phyloP scores from a whole-genome alignment of 1,140 invertebrate genomes.

The Plectrocnemia conspersa region DNA sequence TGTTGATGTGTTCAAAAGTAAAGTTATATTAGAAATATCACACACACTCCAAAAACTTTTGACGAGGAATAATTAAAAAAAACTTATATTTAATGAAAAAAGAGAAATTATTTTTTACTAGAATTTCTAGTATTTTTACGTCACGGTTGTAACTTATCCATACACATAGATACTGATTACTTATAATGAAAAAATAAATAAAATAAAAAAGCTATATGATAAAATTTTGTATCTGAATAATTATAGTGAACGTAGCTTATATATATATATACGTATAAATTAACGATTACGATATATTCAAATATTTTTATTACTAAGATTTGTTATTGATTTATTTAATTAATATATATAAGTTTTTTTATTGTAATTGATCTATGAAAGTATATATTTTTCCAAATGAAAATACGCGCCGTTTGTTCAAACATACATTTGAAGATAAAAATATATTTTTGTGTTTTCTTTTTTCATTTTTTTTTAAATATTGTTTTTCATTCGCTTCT shows the following conservation, averaged over 20 bases:
- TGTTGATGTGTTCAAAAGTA: slow-evolving; percentile 27
- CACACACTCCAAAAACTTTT: slow-evolving; percentile 11
- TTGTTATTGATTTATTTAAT: slow-evolving; percentile 6
- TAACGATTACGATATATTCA: too few relatives aligned
- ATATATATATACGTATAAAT: slow-evolving; percentile 5
- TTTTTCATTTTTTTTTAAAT: slow-evolving; percentile 13
- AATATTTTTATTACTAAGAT: slow-evolving; percentile 4
- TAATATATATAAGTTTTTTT: slow-evolving; percentile 15
- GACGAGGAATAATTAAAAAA: slow-evolving; percentile 39
- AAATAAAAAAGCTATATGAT: slow-evolving; percentile 45
- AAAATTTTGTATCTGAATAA: slow-evolving; percentile 21
- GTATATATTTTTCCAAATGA: slow-evolving; percentile 21
- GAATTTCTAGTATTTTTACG: slow-evolving; percentile 19
- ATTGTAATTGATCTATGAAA: slow-evolving; percentile 11
- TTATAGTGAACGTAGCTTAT: slow-evolving; percentile 9
- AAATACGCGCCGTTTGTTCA: slow-evolving; percentile 11
- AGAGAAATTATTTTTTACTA: slow-evolving; percentile 43
- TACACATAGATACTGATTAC: slow-evolving; percentile 53
- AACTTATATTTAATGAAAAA: slow-evolving; percentile 50
- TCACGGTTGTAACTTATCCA: slow-evolving; percentile 35
- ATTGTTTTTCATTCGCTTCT: slow-evolving; percentile 18
- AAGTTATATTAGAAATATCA: slow-evolving; percentile 22
- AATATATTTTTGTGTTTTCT: slow-evolving; percentile 5
- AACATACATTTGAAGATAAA: background rate
- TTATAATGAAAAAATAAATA: slow-evolving; percentile 52